A percentile compares a stretch with the other conserved stretches of the same genome.
These are phyloP conservation scores for Eristalinus aeneus DNA, from an alignment of 2,888 invertebrate genomes.

Conservation along the genomic window DNA sequence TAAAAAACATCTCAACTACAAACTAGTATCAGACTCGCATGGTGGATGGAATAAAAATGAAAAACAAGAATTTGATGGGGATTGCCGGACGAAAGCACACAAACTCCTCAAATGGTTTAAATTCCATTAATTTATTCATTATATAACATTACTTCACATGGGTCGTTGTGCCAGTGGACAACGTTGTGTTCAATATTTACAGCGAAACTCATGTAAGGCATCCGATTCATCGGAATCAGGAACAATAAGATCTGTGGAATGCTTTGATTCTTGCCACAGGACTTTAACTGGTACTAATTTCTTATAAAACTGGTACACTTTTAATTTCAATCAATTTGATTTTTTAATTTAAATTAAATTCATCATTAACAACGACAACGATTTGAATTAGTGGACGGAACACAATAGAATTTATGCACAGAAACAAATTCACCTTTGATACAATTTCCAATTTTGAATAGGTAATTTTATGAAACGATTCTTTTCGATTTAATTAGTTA, in stretches of 20 bases:
- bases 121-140: conserved; percentile 39
- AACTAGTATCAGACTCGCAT: neutral
- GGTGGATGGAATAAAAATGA: neutral
- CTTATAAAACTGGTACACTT: neutral
- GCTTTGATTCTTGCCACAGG: neutral
- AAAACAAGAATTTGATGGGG: conserved; percentile 1
- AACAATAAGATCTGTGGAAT: neutral
- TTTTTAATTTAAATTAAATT: neutral
- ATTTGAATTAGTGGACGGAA: neutral
- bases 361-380: neutral
- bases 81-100: conserved; percentile 17
- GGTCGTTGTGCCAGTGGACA: neutral
- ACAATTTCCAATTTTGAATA: neutral
- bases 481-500: neutral
- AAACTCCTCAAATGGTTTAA: conserved; percentile 7
- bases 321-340: neutral
- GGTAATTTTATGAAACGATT: neutral
- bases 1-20: neutral
- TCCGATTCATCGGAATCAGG: neutral
- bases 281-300: neutral
- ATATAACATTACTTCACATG: conserved; percentile 18
- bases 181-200: neutral
- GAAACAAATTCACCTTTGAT: conserved; percentile 40
- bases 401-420: conserved; percentile 26
- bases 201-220: neutral